A percentile compares a stretch with the other conserved stretches of the same genome.
phyloP scores from a whole-genome alignment of 2,113 vertebrate species.

The Lycaon pictus region DNA sequence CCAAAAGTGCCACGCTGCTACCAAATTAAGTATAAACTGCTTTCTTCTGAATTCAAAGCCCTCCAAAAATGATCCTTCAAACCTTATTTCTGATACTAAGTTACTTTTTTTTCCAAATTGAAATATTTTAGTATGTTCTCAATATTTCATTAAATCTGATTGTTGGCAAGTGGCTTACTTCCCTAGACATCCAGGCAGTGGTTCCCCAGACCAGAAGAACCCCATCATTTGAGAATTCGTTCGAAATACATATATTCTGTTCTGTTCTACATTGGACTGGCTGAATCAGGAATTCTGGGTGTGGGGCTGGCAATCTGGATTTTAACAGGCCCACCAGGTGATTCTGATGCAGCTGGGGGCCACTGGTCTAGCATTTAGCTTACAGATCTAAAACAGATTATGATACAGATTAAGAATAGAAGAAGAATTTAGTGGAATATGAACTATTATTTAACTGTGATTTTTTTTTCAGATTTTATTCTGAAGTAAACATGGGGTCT shows the following conservation, averaged over 20 bases:
- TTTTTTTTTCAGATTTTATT: neutral
- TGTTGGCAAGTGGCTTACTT: neutral
- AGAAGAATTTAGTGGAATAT: neutral
- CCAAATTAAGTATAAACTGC: neutral
- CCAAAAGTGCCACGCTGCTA: neutral
- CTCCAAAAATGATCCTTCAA: neutral
- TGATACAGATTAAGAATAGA: neutral
- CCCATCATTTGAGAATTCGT: neutral
- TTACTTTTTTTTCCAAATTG: neutral
- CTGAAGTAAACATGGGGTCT: neutral
- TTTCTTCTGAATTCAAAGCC: neutral
- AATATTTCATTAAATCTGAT: neutral
- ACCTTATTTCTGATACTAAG: neutral
- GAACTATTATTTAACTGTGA: constrained; percentile 27
- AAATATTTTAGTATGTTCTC: neutral
- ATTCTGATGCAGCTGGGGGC: neutral
- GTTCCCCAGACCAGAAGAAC: neutral
- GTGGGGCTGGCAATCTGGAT: neutral
- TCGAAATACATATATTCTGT: neutral
- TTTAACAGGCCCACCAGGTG: neutral
- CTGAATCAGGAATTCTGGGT: neutral
- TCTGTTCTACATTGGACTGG: neutral
- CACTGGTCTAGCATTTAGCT: neutral
- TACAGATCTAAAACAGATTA: constrained; percentile 33
- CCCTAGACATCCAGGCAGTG: neutral